Conservation (phyloP, 2,113 vertebrate species). For the Acanthisitta chloris region DNA sequence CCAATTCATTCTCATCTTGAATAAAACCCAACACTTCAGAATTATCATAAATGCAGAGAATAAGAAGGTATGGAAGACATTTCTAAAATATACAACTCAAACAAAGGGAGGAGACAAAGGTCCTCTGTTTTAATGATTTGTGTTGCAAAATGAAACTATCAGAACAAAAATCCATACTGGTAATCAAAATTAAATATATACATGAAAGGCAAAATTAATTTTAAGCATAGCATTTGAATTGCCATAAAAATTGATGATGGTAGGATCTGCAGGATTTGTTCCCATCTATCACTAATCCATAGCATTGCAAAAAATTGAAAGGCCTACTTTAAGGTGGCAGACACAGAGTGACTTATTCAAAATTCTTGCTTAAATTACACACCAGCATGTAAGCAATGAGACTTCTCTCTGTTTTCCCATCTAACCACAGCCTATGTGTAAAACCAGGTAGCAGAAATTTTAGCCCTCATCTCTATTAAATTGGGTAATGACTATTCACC, state of each 20-base stretch:
- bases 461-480: conserved; percentile 54
- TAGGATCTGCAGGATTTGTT: not conserved
- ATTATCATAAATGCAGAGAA: not conserved
- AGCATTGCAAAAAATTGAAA: not conserved
- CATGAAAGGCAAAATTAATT: not conserved
- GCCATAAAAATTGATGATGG: not conserved
- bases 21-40: not conserved
- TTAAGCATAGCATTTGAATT: not conserved
- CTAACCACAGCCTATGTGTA: conserved; percentile 34
- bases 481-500: conserved; percentile 57
- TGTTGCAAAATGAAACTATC: not conserved
- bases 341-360: not conserved
- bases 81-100: not conserved
- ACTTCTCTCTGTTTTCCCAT: conserved; percentile 34
- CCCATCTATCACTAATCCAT: not conserved
- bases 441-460: conserved; percentile 62
- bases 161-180: not conserved
- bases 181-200: not conserved
- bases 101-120: not conserved
- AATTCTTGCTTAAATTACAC: conserved; percentile 22
- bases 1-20: not conserved
- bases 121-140: not conserved
- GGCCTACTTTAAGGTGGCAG: not conserved
- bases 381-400: not conserved
- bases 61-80: not conserved